Percentiles rank a stretch among this genome's conserved stretches.
Conservation (phyloP, 2,113 vertebrate genomes). For the Callipepla squamata region DNA sequence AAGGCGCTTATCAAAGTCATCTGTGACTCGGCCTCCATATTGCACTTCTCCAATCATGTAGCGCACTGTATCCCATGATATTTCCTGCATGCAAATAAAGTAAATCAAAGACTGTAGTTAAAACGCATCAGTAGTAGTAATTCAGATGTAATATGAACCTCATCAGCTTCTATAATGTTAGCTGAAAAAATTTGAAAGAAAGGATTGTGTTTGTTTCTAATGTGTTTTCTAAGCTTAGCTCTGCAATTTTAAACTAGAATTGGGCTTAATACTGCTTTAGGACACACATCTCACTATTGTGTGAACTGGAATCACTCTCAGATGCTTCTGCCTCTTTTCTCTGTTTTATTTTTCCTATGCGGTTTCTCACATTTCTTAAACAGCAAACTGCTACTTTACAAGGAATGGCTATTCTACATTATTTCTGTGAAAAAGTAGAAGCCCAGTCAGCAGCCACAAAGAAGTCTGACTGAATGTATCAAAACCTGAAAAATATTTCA, state of each 20-base stretch:
- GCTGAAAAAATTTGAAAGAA: neutral
- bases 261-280: neutral
- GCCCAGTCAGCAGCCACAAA: neutral
- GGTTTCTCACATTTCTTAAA: neutral
- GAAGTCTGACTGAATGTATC: neutral
- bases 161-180: neutral
- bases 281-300: neutral
- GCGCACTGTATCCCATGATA: constrained; percentile 78
- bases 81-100: constrained; percentile 66
- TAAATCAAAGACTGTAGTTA: neutral
- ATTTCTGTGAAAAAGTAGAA: neutral
- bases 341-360: accelerated
- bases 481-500: neutral
- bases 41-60: constrained; percentile 87
- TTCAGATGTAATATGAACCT: neutral
- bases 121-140: neutral
- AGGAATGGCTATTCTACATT: neutral
- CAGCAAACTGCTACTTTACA: neutral
- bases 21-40: constrained; percentile 82
- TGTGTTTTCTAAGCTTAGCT: neutral
- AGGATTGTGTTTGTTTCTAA: neutral
- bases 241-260: neutral
- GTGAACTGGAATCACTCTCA: neutral
- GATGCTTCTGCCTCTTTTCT: neutral
- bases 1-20: constrained; percentile 82